Evolutionary conservation across 2,888 invertebrate species (phyloP), one percentile per base, ranked within the genome.

Genomic region (Acronicta leporina): DNA sequence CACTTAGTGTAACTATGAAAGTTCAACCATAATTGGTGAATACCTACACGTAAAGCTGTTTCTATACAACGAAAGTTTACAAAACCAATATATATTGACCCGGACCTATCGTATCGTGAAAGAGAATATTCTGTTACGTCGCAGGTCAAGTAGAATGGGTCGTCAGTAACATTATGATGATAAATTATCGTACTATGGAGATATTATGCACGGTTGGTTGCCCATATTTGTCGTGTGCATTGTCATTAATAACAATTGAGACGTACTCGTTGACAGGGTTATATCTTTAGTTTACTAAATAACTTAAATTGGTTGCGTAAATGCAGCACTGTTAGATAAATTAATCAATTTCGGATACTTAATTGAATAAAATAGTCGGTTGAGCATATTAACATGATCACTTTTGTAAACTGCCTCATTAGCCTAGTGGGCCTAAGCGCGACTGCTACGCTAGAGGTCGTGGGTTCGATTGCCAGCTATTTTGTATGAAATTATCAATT

Each of bases 231-330:
- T 64, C 60, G 49, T 38, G 51, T 57, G 63, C 57, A 51, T 48
- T 47, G 55, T 76, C 77, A 70, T 86, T 84, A 79, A 81, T 82
- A 79, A 77, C 80, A 86, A 84, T 86, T 82, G 77, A 80, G 48
- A 41, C 47, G 43, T 70, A n/a, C 38, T 11, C 41, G 49, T 57
- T 56, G 57, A 61, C 52, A 62, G 60, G 41, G 30, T 50, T 50
- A 44, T 46, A 33, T 61, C 51, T 67, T 49, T 33, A 40, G 63
- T 61, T 25, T 30, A 55, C 33, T 49, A 6, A 53, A 50, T 52
- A 50, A 44, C 55, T 45, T 27, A 38, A 3, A 7, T 35, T 7
- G 25, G 40, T 71, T 35, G 48, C 8, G 42, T 48, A 54, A 15
- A 14, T 14, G 20, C 33, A 10, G 7, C 3, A 14, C 27, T 30